phyloP scores from a whole-genome alignment of 1,140 invertebrate genomes.

The Melanaphis sacchari region DNA sequence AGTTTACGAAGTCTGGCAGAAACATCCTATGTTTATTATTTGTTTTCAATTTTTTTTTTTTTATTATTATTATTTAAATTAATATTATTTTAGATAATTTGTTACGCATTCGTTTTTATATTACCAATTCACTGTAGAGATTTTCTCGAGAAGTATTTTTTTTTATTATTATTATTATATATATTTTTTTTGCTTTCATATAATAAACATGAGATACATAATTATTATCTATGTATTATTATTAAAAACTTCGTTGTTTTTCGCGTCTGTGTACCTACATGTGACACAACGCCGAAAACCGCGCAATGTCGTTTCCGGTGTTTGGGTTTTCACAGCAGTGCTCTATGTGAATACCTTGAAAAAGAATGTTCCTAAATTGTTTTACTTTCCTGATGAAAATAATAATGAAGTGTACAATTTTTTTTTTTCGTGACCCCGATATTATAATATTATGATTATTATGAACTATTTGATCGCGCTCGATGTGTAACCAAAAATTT shows the following conservation, averaged over 20 bases:
- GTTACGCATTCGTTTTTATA: slow-evolving; percentile 36
- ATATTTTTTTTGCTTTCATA: slow-evolving; percentile 26
- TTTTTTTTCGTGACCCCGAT: background rate
- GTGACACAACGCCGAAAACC: background rate
- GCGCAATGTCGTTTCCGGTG: background rate
- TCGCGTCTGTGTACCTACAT: background rate
- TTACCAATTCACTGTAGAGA: slow-evolving; percentile 3
- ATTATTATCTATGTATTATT: background rate
- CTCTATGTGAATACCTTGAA: slow-evolving; percentile 10
- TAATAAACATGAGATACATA: slow-evolving; percentile 11
- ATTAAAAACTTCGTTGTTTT: slow-evolving; percentile 6
- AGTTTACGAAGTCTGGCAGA: slow-evolving; percentile 4
- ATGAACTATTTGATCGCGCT: background rate
- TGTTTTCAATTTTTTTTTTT: background rate
- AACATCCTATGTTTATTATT: slow-evolving; percentile 33
- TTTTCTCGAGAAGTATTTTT: slow-evolving; percentile 4
- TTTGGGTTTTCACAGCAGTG: slow-evolving; percentile 3
- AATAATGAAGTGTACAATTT: background rate
- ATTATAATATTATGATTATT: background rate
- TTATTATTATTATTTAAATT: slow-evolving; percentile 28
- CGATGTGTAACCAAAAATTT: background rate
- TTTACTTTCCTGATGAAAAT: slow-evolving; percentile 22
- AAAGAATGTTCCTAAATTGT: slow-evolving; percentile 55
- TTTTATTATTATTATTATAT: slow-evolving; percentile 4
- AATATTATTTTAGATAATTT: slow-evolving; percentile 51